Evolutionary conservation across 2,797 vertebrate species (phyloP).

Genomic region (Chaetodon trifasciatus): DNA sequence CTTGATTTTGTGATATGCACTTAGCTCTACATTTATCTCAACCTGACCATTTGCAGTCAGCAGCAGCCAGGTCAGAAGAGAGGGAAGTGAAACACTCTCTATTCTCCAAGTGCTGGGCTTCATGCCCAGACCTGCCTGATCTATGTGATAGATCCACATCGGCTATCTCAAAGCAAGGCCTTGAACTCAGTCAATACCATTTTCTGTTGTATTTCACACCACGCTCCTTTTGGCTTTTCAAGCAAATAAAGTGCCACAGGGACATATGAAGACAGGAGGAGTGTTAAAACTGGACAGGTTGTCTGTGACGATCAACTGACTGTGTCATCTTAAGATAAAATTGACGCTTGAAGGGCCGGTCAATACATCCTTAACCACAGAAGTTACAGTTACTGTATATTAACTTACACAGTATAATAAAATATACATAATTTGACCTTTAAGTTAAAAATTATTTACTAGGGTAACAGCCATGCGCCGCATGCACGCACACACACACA

Average conservation of each 20-base stretch:
- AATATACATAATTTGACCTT: too few relatives aligned
- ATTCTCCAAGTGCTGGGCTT: constrained; percentile 7
- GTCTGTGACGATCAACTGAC: background rate
- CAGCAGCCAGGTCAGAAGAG: background rate
- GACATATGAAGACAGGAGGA: constrained; percentile 28
- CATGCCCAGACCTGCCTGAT: constrained; percentile 41
- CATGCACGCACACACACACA: too few relatives aligned
- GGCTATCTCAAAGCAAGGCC: constrained; percentile 36
- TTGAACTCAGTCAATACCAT: constrained; percentile 44
- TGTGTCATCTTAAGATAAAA: background rate
- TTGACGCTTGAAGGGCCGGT: background rate
- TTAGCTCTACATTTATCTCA: background rate
- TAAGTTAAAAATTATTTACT: too few relatives aligned
- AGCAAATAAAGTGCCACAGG: constrained; percentile 17
- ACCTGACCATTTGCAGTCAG: background rate
- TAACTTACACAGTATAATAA: too few relatives aligned
- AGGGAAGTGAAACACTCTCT: background rate
- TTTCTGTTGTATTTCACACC: constrained; percentile 45
- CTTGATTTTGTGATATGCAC: constrained; percentile 1
- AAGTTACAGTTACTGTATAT: background rate
- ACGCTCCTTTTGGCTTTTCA: constrained; percentile 26
- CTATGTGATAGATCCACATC: constrained; percentile 25
- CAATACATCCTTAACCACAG: background rate
- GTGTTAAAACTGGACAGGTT: background rate
- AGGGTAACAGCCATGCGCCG: too few relatives aligned